phyloP scores from a whole-genome alignment of 2,888 invertebrate genomes.

The Merodon equestris region DNA sequence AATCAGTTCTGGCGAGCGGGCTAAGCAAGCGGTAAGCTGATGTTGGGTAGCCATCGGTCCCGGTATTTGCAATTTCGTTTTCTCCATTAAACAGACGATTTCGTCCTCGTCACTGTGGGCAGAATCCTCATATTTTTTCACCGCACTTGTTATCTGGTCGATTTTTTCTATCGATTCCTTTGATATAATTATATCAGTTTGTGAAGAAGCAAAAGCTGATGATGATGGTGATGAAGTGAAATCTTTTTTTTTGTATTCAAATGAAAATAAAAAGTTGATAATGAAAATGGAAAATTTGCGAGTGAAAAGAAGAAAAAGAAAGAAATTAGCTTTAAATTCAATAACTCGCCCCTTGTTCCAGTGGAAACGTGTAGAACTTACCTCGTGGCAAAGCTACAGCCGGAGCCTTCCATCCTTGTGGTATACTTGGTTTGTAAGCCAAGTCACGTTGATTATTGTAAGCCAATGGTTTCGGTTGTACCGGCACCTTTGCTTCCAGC shows the following conservation, averaged over 20 bases:
- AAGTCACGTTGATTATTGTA: constrained; percentile 75
- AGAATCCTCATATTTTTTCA: constrained; percentile 55
- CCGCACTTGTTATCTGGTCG: constrained; percentile 34
- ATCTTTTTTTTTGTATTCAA: constrained; percentile 19
- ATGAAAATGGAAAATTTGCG: constrained; percentile 12
- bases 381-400: constrained; percentile 76
- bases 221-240: constrained; percentile 23
- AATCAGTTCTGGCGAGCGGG: constrained; percentile 70
- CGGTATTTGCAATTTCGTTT: constrained; percentile 38
- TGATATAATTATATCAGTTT: constrained; percentile 7
- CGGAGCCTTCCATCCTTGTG: constrained; percentile 79
- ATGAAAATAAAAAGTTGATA: constrained; percentile 8
- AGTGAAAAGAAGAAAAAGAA: constrained; percentile 24
- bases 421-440: constrained; percentile 77
- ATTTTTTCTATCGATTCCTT: constrained; percentile 18
- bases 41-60: constrained; percentile 22
- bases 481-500: constrained; percentile 2
- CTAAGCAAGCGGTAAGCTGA: constrained; percentile 67
- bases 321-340: constrained; percentile 13
- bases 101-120: constrained; percentile 69
- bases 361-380: constrained; percentile 63
- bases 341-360: too few species aligned
- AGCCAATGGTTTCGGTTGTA: constrained; percentile 46
- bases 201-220: constrained; percentile 32
- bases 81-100: constrained; percentile 68